Evolutionary conservation across 2,797 vertebrate species (phyloP).

Genomic region (Tragelaphus oryx): DNA sequence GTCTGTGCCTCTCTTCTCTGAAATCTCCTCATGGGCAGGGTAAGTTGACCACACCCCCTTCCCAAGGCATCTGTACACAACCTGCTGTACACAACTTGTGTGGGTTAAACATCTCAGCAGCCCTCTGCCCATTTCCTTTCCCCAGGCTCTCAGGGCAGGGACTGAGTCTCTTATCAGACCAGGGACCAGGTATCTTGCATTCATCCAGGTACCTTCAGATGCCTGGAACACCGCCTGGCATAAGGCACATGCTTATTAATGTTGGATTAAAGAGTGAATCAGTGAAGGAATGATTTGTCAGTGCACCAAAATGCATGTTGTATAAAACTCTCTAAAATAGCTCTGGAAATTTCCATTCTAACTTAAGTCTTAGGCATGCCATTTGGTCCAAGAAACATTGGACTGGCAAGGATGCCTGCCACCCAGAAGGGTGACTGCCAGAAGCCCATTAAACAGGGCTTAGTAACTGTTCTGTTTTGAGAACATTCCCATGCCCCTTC

Average conservation of each 20-base stretch:
- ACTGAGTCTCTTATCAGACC: background rate
- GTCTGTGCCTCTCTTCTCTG: background rate
- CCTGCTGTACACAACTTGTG: background rate
- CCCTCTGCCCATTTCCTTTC: background rate
- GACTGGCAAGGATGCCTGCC: background rate
- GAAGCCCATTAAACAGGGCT: background rate
- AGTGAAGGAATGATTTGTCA: background rate
- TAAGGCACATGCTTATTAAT: background rate
- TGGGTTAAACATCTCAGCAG: background rate
- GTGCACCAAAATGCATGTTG: background rate
- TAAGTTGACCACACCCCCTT: background rate
- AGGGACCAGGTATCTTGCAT: background rate
- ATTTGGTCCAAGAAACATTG: background rate
- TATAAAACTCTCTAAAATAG: background rate
- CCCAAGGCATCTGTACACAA: background rate
- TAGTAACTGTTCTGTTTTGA: background rate
- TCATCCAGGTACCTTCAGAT: background rate
- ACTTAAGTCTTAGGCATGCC: background rate
- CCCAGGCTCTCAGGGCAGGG: background rate
- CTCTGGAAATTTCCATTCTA: slow-evolving; percentile 10
- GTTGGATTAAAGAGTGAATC: background rate
- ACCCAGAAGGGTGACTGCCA: background rate
- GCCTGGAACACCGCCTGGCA: background rate
- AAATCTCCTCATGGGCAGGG: background rate
- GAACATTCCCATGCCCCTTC: background rate